Evolutionary conservation across 2,113 vertebrate genomes (phyloP), one percentile per base, ranked within the genome.

Genomic region (Melanotaenia duboulayi): DNA sequence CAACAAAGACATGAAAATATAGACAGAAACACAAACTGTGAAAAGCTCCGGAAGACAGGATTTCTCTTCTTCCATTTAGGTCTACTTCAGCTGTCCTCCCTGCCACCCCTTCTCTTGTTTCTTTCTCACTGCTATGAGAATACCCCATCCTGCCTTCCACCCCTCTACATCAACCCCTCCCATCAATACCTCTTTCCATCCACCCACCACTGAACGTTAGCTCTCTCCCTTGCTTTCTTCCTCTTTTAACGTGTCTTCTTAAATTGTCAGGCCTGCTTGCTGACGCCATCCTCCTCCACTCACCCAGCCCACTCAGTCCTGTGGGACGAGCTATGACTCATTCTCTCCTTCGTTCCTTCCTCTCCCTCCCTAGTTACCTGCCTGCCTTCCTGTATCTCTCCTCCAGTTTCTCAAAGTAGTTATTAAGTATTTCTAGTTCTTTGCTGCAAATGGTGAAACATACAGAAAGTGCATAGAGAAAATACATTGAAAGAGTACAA

Each of bases 281-380:
- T 93, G 91, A 93, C 91, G 91, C 89, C 91, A 92, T 92, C 91
- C 92, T 92, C 93, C 92, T 89, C 92, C 92, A 90, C 90, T 83
- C 81, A 79, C 58, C 84, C 90, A 79, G 82, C 93, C 92, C 91
- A 92, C 93, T 89, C 90, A 90, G 80, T 93, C 92, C 91, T 89
- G 92, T 92, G 93, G 93, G 94, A 93, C 68, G 87, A 84, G 89
- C 88, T 93, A 91, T 95, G 93, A 95, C 91, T 94, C 93, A 94
- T 91, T 87, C 86, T 74, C 83, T 86, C 87, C 79, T 80, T 86
- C 80, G 51, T 78, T 82, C 82, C 84, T 71, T 82, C 78, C 78
- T 80, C 71, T 81, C 78, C 76, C 74, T 68, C 68, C 84, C 69
- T 81, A 65, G 61, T 89, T 89, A 86, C 89, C 89, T 90, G 52